These are phyloP conservation scores for Panagrolaimus sp. DNA, from an alignment of 1,140 invertebrate species.

Conservation along the genomic window DNA sequence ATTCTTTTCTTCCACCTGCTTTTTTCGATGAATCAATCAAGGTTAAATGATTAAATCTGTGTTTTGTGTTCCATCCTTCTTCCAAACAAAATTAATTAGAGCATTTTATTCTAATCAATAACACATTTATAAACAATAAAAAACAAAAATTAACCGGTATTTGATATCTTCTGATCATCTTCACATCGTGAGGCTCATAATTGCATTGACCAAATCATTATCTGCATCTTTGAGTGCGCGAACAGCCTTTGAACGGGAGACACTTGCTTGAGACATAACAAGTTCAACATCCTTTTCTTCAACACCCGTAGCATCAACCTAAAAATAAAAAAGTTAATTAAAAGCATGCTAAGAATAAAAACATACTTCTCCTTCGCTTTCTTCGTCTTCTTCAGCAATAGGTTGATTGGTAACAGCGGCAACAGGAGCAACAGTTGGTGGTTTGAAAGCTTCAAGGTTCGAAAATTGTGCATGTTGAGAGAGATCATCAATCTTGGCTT, in stretches of 20 bases:
- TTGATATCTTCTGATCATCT: too few relatives aligned
- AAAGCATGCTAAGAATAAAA: not conserved
- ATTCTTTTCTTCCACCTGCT: too few relatives aligned
- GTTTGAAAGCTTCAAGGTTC: conserved; percentile 95
- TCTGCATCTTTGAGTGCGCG: conserved; percentile 90
- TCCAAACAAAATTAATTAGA: too few relatives aligned
- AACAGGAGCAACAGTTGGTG: conserved; percentile 62
- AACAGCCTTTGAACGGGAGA: conserved; percentile 82
- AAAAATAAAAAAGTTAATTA: conserved; percentile 25
- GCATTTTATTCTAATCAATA: too few relatives aligned
- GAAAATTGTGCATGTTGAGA: conserved; percentile 97
- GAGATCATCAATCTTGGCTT: conserved; percentile 99
- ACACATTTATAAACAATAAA: too few relatives aligned
- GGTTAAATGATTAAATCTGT: too few relatives aligned
- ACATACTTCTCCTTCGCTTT: conserved; percentile 48
- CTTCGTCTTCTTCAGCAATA: conserved; percentile 40
- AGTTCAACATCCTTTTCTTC: conserved; percentile 97
- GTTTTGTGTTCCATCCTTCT: too few relatives aligned
- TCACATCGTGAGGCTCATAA: conserved; percentile 63
- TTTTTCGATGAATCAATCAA: too few relatives aligned
- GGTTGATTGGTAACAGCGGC: conserved; percentile 33
- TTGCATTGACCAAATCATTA: conserved; percentile 86
- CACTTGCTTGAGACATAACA: conserved; percentile 95
- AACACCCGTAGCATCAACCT: conserved; percentile 84
- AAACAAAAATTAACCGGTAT: too few relatives aligned